phyloP scores from a whole-genome alignment of 2,888 invertebrate genomes.

The Liposcelis brunnea region DNA sequence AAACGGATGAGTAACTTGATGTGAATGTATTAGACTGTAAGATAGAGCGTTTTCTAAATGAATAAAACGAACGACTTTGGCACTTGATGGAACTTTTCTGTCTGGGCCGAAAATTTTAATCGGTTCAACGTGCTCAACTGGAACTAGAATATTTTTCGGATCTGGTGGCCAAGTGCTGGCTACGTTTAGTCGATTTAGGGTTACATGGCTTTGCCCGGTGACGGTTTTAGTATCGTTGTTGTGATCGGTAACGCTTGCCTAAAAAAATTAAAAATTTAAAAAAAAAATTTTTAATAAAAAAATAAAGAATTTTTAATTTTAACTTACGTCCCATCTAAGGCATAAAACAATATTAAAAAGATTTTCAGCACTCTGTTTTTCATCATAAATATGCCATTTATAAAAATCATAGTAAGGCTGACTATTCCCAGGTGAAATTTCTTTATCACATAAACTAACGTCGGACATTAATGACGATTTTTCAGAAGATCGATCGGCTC shows the following conservation, averaged over 20 bases:
- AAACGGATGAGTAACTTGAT: constrained; percentile 44
- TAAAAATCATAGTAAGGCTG: background rate
- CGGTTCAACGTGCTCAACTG: background rate
- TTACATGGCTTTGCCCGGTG: constrained; percentile 51
- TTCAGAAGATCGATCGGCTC: constrained; percentile 24
- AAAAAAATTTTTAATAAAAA: constrained; percentile 6
- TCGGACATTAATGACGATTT: constrained; percentile 11
- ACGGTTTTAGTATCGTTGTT: constrained; percentile 34
- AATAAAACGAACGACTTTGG: constrained; percentile 13
- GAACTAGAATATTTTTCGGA: background rate
- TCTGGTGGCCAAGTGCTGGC: constrained; percentile 29
- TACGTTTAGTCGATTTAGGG: constrained; percentile 39
- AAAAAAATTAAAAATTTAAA: constrained; percentile 9
- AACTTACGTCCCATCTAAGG: constrained; percentile 30
- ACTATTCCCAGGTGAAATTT: no score
- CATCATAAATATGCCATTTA: constrained; percentile 2
- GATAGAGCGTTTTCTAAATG: constrained; percentile 33
- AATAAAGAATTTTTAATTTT: background rate
- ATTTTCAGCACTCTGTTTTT: constrained; percentile 18
- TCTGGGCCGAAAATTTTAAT: constrained; percentile 27
- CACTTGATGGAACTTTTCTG: constrained; percentile 23
- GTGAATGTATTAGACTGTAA: constrained; percentile 39
- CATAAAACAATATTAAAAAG: constrained; percentile 25
- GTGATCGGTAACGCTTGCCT: constrained; percentile 35
- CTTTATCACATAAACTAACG: no score